Percentiles rank a stretch among this genome's conserved stretches.
Evolutionary conservation across 1,140 invertebrate species (phyloP).

Genomic region (Rhynchophorus ferrugineus): DNA sequence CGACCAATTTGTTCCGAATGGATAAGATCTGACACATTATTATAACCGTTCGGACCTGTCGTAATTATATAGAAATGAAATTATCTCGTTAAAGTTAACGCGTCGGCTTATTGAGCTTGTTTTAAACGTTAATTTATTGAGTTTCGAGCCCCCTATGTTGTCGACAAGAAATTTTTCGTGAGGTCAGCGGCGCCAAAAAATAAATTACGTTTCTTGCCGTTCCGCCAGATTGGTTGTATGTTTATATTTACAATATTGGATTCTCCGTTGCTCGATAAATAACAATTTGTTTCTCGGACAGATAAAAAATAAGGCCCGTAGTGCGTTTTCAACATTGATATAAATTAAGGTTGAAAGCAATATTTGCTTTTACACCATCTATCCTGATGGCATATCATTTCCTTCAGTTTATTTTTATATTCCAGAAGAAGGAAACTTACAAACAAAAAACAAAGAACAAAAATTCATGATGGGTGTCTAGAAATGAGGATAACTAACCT

Average conservation of each 20-base stretch:
- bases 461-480: too few species aligned
- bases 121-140: slow-evolving; percentile 9
- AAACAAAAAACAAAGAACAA: too few species aligned
- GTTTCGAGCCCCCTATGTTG: not conserved
- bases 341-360: not conserved
- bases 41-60: not conserved
- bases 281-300: too few species aligned
- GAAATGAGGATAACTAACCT: too few species aligned
- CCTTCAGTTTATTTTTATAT: too few species aligned
- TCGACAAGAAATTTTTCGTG: not conserved
- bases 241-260: not conserved
- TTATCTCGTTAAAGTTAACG: slow-evolving; percentile 3
- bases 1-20: slow-evolving; percentile 1
- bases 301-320: too few species aligned
- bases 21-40: slow-evolving; percentile 5
- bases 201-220: not conserved
- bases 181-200: not conserved
- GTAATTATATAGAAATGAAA: slow-evolving; percentile 4
- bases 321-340: too few species aligned
- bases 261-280: not conserved
- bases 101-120: slow-evolving; percentile 1
- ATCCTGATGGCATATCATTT: too few species aligned
- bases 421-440: too few species aligned
- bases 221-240: not conserved
- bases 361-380: not conserved